Evolutionary conservation across 2,797 vertebrate genomes (phyloP).

Genomic region (Enteromius afrohamiltoni): DNA sequence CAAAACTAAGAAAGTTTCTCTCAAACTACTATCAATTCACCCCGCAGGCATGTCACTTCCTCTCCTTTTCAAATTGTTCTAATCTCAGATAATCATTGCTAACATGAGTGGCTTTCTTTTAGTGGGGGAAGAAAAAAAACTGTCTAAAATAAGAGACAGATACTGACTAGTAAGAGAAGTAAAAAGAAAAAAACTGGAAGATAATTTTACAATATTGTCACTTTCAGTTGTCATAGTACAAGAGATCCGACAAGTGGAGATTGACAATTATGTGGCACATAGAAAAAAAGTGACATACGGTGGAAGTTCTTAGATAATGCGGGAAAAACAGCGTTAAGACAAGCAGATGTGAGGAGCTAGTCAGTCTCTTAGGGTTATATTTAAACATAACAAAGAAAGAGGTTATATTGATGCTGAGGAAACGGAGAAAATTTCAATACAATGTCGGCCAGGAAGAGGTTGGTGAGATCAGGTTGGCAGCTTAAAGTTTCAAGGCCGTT

Average conservation of each 20-base stretch:
- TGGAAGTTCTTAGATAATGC: slow-evolving; percentile 7
- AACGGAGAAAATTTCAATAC: slow-evolving; percentile 32
- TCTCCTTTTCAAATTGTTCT: not conserved
- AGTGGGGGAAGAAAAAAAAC: not conserved
- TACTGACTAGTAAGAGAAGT: not conserved
- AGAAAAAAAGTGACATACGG: slow-evolving; percentile 28
- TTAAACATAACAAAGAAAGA: slow-evolving; percentile 51
- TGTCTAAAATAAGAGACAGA: slow-evolving; percentile 10
- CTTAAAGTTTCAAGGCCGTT: slow-evolving; percentile 34
- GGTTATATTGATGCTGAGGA: slow-evolving; percentile 25
- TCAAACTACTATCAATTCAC: not conserved
- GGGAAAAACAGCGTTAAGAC: not conserved
- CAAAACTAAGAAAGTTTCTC: slow-evolving; percentile 2
- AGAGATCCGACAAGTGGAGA: slow-evolving; percentile 11
- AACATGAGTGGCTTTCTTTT: not conserved
- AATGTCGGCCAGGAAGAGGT: slow-evolving; percentile 8
- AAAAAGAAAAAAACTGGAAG: not conserved
- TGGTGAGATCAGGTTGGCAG: slow-evolving; percentile 45
- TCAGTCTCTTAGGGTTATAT: slow-evolving; percentile 42
- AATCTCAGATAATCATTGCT: slow-evolving; percentile 7
- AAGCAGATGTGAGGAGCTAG: not conserved
- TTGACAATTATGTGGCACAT: slow-evolving; percentile 11
- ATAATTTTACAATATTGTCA: slow-evolving; percentile 44
- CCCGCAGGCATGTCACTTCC: not conserved
- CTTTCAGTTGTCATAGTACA: slow-evolving; percentile 25